Evolutionary conservation across 1,140 invertebrate genomes (phyloP), one percentile per base, ranked within the genome.

Genomic region (Lepidostoma basale): DNA sequence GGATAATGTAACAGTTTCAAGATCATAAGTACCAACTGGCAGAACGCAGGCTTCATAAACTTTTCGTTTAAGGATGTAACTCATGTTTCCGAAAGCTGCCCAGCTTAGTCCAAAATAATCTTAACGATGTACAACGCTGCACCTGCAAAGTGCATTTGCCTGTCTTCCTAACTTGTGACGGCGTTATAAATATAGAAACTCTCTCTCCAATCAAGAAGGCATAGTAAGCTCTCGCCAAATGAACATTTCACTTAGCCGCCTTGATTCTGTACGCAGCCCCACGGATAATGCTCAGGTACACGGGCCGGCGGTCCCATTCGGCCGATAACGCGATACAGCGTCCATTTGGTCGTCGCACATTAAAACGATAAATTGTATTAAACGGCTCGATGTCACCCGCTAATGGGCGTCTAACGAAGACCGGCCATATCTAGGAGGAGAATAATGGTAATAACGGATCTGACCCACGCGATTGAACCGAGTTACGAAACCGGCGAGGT

Each of bases 401-500:
- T 60, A 60, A 60, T 60, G 56, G 56, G 23, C 56, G 56, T 39
- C 56, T 60, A 42, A 42, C 56, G 36, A 60, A 60, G 56, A 60
- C 58, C n/a, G 39, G 58, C 18, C 33, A 26, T 36, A 22, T 56
- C 52, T 56, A 60, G 56, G 56, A 40, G 28, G 20, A 20, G 59
- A 45, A 62, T 10, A 30, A 30, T 33, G 10, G 36, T 54, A 56
- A 58, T 64, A 63, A 63, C 60, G 67, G 67, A 47, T 16, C 1
- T 47, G 60, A 44, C 68, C 62, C 68, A 65, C 68, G 52, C 62
- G 28, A 25, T 30, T 33, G 36, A 12, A 45, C 42, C 67, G 42
- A 62, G 30, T 65, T 69, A 69, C 49, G 68, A 69, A 69, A 69
- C 47, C 14, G 1, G 23, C 25, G 49, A 28, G 44, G 14, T 47